A percentile compares a stretch with the other conserved stretches of the same genome.
Evolutionary conservation across 2,113 vertebrate genomes (phyloP).

Genomic region (Acrocephalus kingi): DNA sequence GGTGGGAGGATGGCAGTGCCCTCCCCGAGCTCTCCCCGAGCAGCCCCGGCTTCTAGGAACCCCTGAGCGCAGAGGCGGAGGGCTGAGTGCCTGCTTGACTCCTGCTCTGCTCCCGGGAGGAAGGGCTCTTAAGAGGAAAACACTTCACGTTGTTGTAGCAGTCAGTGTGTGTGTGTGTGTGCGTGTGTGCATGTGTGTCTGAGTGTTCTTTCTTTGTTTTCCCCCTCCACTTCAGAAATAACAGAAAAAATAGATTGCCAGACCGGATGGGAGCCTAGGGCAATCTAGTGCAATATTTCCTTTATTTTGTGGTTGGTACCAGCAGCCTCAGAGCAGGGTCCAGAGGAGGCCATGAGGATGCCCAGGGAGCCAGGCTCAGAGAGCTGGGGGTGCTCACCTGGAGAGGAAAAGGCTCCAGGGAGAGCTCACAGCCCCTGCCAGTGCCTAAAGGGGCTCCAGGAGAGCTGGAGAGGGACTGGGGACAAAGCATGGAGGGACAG

Average conservation of each 20-base stretch:
- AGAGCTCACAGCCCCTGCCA: background rate
- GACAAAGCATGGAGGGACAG: background rate
- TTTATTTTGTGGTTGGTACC: background rate
- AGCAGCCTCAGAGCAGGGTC: background rate
- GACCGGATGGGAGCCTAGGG: background rate
- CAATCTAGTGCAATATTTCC: background rate
- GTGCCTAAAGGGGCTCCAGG: background rate
- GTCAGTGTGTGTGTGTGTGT: background rate
- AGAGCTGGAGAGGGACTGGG: background rate
- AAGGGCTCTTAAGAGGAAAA: conserved; percentile 14
- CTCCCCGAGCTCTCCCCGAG: background rate
- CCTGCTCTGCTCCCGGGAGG: background rate
- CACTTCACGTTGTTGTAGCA: background rate
- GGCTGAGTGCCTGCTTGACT: background rate
- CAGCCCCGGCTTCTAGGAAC: background rate
- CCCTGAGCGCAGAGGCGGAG: background rate
- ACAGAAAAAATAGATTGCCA: background rate
- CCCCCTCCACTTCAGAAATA: background rate
- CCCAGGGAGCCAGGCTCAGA: background rate
- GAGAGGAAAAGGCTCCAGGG: background rate
- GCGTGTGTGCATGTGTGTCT: background rate
- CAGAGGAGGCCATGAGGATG: background rate
- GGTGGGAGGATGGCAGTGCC: background rate
- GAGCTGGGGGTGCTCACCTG: background rate
- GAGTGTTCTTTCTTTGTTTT: background rate